Conservation (phyloP, 2,113 vertebrate genomes). For the Lethenteron camtschaticum region DNA sequence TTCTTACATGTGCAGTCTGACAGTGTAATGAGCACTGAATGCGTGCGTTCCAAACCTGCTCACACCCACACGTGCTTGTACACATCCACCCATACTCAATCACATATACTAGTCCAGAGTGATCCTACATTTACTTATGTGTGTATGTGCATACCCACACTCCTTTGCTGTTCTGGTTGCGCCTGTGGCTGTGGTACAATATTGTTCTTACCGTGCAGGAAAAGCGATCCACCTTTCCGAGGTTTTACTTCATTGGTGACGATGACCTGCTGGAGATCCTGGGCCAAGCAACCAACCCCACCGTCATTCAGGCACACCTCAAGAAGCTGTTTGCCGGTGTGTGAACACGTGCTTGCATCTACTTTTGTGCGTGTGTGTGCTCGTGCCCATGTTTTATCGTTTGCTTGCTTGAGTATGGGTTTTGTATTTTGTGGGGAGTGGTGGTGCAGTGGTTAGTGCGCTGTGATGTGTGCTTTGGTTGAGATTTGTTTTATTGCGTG, state of each 20-base stretch:
- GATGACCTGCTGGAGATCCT: slow-evolving; percentile 89
- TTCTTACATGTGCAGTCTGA: too few relatives aligned
- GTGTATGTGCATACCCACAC: too few relatives aligned
- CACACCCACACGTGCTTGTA: too few relatives aligned
- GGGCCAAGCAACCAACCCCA: slow-evolving; percentile 68
- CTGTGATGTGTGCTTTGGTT: too few relatives aligned
- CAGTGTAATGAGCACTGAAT: too few relatives aligned
- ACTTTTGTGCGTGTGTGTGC: neutral
- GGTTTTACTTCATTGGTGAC: slow-evolving; percentile 93
- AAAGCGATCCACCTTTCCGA: slow-evolving; percentile 78
- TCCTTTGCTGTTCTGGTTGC: neutral
- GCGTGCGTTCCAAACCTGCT: too few relatives aligned
- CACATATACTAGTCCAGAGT: too few relatives aligned
- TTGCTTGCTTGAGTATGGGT: neutral
- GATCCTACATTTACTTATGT: too few relatives aligned
- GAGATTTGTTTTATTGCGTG: too few relatives aligned
- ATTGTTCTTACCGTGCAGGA: slow-evolving; percentile 29
- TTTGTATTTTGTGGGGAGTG: neutral
- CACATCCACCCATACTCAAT: too few relatives aligned
- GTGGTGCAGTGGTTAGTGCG: too few relatives aligned
- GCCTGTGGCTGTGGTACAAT: neutral
- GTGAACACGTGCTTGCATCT: slow-evolving; percentile 3
- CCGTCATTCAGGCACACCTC: slow-evolving; percentile 78
- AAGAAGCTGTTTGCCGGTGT: slow-evolving; percentile 92
- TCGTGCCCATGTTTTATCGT: neutral